These are phyloP conservation scores for Drosophila mimica DNA, from an alignment of 2,888 invertebrate genomes.

Conservation along the genomic window DNA sequence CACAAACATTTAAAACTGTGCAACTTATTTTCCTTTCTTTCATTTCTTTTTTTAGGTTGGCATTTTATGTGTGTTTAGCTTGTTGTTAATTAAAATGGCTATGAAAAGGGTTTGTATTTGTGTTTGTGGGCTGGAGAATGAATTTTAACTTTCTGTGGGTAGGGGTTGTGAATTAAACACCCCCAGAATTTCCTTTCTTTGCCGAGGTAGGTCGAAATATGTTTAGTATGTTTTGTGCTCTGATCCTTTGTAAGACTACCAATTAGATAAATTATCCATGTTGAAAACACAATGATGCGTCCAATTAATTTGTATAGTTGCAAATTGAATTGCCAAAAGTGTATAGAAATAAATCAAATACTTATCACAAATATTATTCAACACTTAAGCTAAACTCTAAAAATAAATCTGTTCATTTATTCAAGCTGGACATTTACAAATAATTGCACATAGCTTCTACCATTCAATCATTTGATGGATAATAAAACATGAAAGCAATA, in stretches of 20 bases:
- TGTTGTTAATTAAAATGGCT: slow-evolving; percentile 57
- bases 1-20: slow-evolving; percentile 61
- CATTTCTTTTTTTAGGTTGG: slow-evolving; percentile 1
- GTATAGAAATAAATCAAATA: neutral
- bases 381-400: neutral
- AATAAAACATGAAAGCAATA: neutral
- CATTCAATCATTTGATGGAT: neutral
- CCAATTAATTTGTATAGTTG: slow-evolving; percentile 16
- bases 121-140: slow-evolving; percentile 3
- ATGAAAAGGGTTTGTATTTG: slow-evolving; percentile 45
- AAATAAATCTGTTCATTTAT: neutral
- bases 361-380: neutral
- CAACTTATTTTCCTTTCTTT: slow-evolving; percentile 29
- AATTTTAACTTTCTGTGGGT: neutral
- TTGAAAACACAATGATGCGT: slow-evolving; percentile 10
- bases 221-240: slow-evolving; percentile 1
- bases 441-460: neutral
- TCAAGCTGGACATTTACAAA: neutral
- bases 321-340: neutral
- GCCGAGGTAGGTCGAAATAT: slow-evolving; percentile 10
- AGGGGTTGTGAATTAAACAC: neutral
- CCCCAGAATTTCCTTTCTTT: neutral
- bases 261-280: slow-evolving; percentile 18
- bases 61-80: slow-evolving; percentile 31
- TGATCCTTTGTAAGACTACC: slow-evolving; percentile 8